Evolutionary conservation across 2,888 invertebrate genomes (phyloP).

Genomic region (Tipula unca): DNA sequence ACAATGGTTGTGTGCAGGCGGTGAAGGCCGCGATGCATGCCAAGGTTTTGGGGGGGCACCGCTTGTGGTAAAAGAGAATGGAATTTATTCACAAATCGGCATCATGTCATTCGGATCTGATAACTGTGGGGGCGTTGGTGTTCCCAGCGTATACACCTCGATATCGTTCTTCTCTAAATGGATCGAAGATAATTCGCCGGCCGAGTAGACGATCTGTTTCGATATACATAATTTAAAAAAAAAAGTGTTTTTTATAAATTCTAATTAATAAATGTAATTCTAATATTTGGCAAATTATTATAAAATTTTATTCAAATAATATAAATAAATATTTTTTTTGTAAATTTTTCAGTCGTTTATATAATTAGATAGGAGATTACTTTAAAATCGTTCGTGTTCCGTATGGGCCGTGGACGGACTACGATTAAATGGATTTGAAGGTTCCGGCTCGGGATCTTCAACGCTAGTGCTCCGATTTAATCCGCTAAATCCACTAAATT

Average conservation of each 20-base stretch:
- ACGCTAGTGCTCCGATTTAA: not conserved
- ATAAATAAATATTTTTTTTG: not conserved
- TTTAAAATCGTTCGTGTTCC: not conserved
- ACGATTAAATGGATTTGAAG: not conserved
- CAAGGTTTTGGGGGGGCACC: slow-evolving; percentile 75
- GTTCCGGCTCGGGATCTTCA: not conserved
- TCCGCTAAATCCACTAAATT: not conserved
- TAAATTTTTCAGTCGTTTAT: not conserved
- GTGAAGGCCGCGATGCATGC: slow-evolving; percentile 67
- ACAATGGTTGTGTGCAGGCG: slow-evolving; percentile 62
- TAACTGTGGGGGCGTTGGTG: slow-evolving; percentile 61
- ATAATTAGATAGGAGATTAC: not conserved
- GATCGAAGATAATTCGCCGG: slow-evolving; percentile 63
- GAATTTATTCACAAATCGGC: slow-evolving; percentile 61
- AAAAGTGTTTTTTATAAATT: not conserved
- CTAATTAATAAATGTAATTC: not conserved
- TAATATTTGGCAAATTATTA: not conserved
- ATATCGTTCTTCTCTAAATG: slow-evolving; percentile 65
- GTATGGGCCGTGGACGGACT: not conserved
- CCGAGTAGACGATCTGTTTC: slow-evolving; percentile 32
- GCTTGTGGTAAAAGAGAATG: slow-evolving; percentile 52
- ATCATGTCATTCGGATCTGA: slow-evolving; percentile 74
- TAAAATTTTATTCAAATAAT: not conserved
- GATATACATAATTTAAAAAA: too few relatives aligned
- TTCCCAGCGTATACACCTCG: slow-evolving; percentile 70